phyloP scores from a whole-genome alignment of 2,113 vertebrate species.

The Brachyistius frenatus region DNA sequence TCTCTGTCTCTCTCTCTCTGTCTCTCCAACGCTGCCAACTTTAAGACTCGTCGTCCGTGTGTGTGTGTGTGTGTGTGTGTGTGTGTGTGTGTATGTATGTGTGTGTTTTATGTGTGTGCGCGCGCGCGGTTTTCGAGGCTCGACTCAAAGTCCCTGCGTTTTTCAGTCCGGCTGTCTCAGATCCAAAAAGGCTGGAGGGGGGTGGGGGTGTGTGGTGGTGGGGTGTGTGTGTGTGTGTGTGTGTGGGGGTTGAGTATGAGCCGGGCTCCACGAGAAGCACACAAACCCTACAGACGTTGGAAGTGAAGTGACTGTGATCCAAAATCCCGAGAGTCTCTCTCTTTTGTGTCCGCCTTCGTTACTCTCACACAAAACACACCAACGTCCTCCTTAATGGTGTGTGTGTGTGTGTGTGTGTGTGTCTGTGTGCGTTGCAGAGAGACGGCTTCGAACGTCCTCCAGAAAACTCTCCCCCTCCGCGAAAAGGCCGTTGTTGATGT shows the following conservation, averaged over 20 bases:
- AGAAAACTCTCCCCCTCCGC: slow-evolving; percentile 29
- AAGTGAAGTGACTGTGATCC: slow-evolving; percentile 58
- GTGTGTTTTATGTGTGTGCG: slow-evolving; percentile 17
- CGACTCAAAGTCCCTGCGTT: slow-evolving; percentile 23
- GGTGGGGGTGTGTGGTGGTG: neutral
- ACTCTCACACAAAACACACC: no score
- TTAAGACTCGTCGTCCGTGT: slow-evolving; percentile 32
- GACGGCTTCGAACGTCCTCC: slow-evolving; percentile 39
- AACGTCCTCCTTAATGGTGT: neutral
- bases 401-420: slow-evolving; percentile 1
- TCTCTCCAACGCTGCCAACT: slow-evolving; percentile 15
- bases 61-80: slow-evolving; percentile 27
- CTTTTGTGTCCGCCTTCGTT: no score
- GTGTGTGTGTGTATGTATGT: neutral
- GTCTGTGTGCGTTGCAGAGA: neutral
- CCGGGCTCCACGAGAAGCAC: slow-evolving; percentile 32
- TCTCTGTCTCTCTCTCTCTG: neutral
- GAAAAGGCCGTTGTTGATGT: slow-evolving; percentile 15
- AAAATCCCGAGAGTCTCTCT: slow-evolving; percentile 50
- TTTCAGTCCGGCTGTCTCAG: slow-evolving; percentile 56
- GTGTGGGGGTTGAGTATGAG: slow-evolving; percentile 30
- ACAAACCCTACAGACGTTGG: slow-evolving; percentile 44
- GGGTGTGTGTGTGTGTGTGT: no score
- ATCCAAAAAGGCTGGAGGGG: slow-evolving; percentile 50
- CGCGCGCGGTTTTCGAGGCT: slow-evolving; percentile 17